Percentiles rank a stretch among this genome's conserved stretches.
Evolutionary conservation across 2,888 invertebrate species (phyloP).

Genomic region (Polymixis lichenea): DNA sequence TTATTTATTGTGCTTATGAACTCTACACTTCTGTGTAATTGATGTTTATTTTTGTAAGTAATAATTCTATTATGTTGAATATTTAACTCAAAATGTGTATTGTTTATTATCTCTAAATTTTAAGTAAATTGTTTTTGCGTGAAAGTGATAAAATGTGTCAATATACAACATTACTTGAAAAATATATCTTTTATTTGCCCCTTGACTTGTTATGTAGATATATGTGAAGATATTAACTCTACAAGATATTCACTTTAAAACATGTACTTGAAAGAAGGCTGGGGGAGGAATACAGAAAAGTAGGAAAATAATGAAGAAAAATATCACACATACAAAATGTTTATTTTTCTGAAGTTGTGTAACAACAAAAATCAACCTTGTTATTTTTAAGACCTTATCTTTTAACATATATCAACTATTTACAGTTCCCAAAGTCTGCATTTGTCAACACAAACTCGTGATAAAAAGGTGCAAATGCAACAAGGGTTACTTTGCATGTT

Average conservation of each 20-base stretch:
- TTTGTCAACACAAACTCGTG: conserved; percentile 88
- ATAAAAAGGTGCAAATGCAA: conserved; percentile 90
- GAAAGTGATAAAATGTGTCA: conserved; percentile 88
- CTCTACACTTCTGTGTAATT: conserved; percentile 73
- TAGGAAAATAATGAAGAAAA: conserved; percentile 82
- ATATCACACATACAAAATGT: conserved; percentile 90
- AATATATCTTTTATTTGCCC: conserved; percentile 77
- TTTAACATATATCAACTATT: conserved; percentile 90
- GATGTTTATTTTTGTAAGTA: conserved; percentile 84
- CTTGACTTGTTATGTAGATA: conserved; percentile 13
- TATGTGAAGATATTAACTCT: not conserved
- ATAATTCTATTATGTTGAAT: conserved; percentile 87
- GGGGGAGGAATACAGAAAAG: conserved; percentile 68
- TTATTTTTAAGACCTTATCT: conserved; percentile 88
- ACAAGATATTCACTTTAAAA: conserved; percentile 6
- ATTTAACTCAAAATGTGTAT: conserved; percentile 85
- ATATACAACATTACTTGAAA: conserved; percentile 88
- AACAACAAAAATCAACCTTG: conserved; percentile 91
- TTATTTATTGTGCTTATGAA: conserved; percentile 67
- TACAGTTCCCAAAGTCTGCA: conserved; percentile 89
- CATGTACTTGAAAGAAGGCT: conserved; percentile 14
- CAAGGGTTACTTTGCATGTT: conserved; percentile 87
- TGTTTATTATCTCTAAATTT: conserved; percentile 86
- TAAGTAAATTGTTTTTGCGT: conserved; percentile 88
- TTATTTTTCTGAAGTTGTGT: conserved; percentile 90